A percentile compares a stretch with the other conserved stretches of the same genome.
Conservation (phyloP, 1,140 invertebrate genomes). For the Habropoda laboriosa region DNA sequence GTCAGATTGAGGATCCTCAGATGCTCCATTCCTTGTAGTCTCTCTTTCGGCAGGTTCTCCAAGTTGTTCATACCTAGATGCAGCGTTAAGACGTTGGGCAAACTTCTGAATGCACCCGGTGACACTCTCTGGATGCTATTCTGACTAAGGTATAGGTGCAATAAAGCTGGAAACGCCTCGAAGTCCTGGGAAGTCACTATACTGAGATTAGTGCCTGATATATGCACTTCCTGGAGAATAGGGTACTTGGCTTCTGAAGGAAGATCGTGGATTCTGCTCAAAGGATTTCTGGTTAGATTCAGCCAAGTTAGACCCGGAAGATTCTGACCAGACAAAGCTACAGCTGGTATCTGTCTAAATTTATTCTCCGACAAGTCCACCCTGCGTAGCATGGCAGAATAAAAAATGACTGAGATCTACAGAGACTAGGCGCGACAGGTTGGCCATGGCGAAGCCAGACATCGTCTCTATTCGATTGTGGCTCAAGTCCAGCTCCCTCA, state of each 20-base stretch:
- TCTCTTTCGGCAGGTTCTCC: constrained; percentile 92
- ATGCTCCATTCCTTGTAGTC: constrained; percentile 89
- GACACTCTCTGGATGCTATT: constrained; percentile 92
- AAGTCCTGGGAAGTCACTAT: constrained; percentile 94
- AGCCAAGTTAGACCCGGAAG: constrained; percentile 88
- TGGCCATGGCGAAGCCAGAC: constrained; percentile 89
- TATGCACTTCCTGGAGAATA: constrained; percentile 90
- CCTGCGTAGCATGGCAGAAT: constrained; percentile 86
- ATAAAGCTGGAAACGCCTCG: constrained; percentile 90
- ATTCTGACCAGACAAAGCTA: constrained; percentile 88
- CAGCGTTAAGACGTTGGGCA: constrained; percentile 89
- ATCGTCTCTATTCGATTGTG: constrained; percentile 89
- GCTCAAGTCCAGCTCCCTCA: constrained; percentile 88
- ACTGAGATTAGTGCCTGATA: constrained; percentile 91
- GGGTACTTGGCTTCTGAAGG: constrained; percentile 85
- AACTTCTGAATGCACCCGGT: constrained; percentile 90
- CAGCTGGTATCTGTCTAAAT: constrained; percentile 91
- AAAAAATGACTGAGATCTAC: constrained; percentile 91
- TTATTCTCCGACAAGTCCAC: constrained; percentile 91
- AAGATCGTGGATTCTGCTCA: constrained; percentile 87
- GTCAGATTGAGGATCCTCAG: constrained; percentile 90
- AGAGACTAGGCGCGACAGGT: constrained; percentile 87
- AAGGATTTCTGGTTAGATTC: constrained; percentile 91
- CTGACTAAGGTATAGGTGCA: constrained; percentile 87
- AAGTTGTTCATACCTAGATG: constrained; percentile 93